Base-by-base conservation (phyloP, 92 coral and sea anemone species). In the Phenganax subtilis region DNA sequence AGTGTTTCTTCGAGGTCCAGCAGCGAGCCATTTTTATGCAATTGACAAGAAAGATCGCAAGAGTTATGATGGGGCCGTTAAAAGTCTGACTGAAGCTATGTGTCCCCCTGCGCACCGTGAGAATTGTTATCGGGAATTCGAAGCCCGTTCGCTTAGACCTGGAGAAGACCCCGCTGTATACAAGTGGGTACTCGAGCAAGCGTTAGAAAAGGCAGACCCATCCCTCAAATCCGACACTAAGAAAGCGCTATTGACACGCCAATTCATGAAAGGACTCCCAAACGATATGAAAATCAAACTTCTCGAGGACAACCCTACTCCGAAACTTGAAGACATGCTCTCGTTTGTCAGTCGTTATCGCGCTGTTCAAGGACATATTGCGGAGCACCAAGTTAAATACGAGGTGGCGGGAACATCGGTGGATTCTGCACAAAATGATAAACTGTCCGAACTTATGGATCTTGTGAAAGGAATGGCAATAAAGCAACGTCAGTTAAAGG, bases 331-430 rank as follows among this genome's bases (percentile, higher is more conserved):
- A 6, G 10, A 14, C 12, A 64, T 64, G 7, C 71, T 64, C 9
- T 64, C 71, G 25, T 64, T 71, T 71, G 76, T 44, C 6, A 15
- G 76, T 11, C 56, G 76, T 29, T 70, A 70, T n/a, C 75, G 75
- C 9, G 75, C 76, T 15, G 76, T 71, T 6, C 76, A 71, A 15
- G 76, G 76, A 47, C 76, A 71, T 71, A 8, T 71, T 3, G 5
- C 76, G 6, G 76, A 71, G 54, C 56, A 71, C 4, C 76, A 70
- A 70, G 75, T 70, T 6, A 70, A 29, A n/a, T 10, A n/a, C 0
- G 52, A 71, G 8, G 57, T 55, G 17, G 76, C 76, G 11, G 76
- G 56, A 6, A 4, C 76, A 25, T 71, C 74, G 47, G 73, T 68
- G 73, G 73, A 6, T 68, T 4, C 27, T 20, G 20, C 3, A 68